phyloP scores from a whole-genome alignment of 1,140 invertebrate genomes.

The Frieseomelitta varia region DNA sequence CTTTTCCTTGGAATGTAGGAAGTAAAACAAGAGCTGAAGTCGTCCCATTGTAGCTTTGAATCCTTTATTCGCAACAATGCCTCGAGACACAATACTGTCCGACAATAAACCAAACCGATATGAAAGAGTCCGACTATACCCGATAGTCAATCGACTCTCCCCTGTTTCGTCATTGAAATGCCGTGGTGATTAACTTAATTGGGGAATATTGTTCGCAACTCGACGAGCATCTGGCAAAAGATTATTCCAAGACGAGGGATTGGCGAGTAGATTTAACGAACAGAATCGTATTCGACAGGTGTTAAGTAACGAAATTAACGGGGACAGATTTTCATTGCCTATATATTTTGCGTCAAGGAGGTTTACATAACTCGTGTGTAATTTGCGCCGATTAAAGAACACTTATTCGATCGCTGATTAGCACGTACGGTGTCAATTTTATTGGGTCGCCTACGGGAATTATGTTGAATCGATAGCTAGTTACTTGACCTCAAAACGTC shows the following conservation, averaged over 20 bases:
- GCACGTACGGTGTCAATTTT: constrained; percentile 4
- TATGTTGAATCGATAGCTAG: constrained; percentile 46
- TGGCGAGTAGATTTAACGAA: neutral
- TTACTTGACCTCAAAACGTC: constrained; percentile 49
- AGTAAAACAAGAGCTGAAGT: neutral
- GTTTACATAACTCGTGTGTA: neutral
- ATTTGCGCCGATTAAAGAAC: neutral
- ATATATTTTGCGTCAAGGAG: neutral
- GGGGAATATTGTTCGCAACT: neutral
- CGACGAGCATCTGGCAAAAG: neutral
- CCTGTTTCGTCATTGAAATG: neutral
- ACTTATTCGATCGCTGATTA: constrained; percentile 8
- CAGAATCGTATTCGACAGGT: no score
- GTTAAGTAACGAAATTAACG: neutral
- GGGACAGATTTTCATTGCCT: neutral
- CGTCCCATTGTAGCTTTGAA: neutral
- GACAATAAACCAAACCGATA: neutral
- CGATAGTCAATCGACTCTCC: neutral
- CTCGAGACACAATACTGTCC: neutral
- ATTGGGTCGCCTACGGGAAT: constrained; percentile 6
- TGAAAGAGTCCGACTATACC: neutral
- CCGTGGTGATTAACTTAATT: neutral
- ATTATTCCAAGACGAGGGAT: neutral
- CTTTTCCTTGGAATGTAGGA: no score
- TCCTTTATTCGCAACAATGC: neutral